A percentile compares a stretch with the other conserved stretches of the same genome.
These are phyloP conservation scores for Phaedon cochleariae DNA, from an alignment of 2,888 invertebrate species.

Conservation along the genomic window DNA sequence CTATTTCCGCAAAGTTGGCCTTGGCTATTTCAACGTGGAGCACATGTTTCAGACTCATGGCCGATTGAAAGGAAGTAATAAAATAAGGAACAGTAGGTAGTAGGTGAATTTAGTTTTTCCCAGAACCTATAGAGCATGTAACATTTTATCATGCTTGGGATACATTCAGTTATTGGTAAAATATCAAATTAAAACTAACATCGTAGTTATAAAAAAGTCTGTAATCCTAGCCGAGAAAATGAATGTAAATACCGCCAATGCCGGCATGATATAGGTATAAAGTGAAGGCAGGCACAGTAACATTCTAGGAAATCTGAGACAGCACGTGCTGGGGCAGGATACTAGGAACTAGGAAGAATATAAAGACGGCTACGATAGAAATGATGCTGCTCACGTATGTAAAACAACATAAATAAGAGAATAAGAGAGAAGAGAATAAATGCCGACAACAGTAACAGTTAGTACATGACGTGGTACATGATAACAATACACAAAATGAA, in stretches of 20 bases:
- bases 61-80: neutral
- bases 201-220: neutral
- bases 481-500: no score
- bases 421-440: neutral
- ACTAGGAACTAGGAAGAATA: constrained; percentile 14
- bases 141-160: no score
- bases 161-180: no score
- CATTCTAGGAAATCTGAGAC: constrained; percentile 12
- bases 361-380: no score
- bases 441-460: no score
- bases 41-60: neutral
- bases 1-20: neutral
- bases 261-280: no score
- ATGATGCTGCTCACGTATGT: constrained; percentile 21
- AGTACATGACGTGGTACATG: no score
- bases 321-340: constrained; percentile 26
- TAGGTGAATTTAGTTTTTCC: no score
- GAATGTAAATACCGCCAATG: no score
- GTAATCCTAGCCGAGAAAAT: neutral
- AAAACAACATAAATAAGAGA: neutral
- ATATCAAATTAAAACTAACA: no score
- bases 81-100: neutral
- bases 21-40: neutral
- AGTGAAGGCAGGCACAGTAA: constrained; percentile 9
- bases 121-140: no score